These are phyloP conservation scores for Trigoniulus corallinus DNA, from an alignment of 1,140 invertebrate species.

Conservation along the genomic window DNA sequence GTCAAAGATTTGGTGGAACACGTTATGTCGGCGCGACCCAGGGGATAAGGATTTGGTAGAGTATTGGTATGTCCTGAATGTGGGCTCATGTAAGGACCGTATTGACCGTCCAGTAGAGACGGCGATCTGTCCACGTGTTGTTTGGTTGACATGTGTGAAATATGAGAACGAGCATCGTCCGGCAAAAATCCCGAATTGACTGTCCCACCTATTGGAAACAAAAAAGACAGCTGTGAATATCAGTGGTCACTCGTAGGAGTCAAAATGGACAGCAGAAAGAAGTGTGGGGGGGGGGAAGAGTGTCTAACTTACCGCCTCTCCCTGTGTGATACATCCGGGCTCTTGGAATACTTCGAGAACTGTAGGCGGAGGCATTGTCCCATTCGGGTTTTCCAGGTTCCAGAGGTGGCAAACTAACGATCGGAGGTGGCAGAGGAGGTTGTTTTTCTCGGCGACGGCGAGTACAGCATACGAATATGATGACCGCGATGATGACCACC, in stretches of 20 bases:
- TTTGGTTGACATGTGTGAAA: constrained; percentile 6
- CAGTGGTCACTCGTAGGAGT: neutral
- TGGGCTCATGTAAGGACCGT: neutral
- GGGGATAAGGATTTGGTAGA: constrained; percentile 1
- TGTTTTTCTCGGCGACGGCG: constrained; percentile 13
- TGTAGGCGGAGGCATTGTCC: constrained; percentile 85
- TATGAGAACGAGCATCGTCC: constrained; percentile 12
- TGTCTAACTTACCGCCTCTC: constrained; percentile 6
- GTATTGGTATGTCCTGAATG: neutral
- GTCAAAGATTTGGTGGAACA: constrained; percentile 2
- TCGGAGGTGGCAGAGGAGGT: constrained; percentile 6
- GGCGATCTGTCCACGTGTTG: neutral
- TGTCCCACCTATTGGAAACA: constrained; percentile 6
- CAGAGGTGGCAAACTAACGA: constrained; percentile 8
- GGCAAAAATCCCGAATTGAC: constrained; percentile 6
- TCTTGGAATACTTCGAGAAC: constrained; percentile 69
- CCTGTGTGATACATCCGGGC: constrained; percentile 44
- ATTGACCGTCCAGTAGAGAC: neutral
- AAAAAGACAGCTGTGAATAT: neutral
- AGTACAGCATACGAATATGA: constrained; percentile 71
- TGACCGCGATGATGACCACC: constrained; percentile 66
- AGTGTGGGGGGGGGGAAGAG: neutral
- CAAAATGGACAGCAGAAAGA: neutral
- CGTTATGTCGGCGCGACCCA: constrained; percentile 3
- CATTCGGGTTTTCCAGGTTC: constrained; percentile 39